Conservation (phyloP, 92 coral and sea anemone genomes). For the Porites divaricata region DNA sequence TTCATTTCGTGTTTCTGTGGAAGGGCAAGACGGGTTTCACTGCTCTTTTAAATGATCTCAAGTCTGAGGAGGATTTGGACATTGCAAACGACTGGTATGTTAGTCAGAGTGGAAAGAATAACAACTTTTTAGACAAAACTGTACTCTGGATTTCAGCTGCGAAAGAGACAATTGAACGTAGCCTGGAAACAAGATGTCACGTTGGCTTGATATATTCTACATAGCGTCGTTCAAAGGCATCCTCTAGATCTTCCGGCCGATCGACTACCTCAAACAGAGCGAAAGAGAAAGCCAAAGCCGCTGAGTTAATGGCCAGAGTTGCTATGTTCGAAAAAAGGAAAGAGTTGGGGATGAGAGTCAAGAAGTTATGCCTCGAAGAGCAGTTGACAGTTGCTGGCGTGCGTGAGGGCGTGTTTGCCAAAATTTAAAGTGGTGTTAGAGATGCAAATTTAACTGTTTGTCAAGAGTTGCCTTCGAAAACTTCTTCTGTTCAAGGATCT, state of each 20-base stretch:
- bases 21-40: no score
- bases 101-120: no score
- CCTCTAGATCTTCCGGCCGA: neutral
- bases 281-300: neutral
- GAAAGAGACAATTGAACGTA: no score
- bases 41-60: no score
- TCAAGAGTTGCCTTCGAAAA: neutral
- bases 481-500: no score
- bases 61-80: no score
- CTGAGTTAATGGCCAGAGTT: neutral
- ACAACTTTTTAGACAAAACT: no score
- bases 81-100: no score
- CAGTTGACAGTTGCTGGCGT: constrained; percentile 1
- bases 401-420: neutral
- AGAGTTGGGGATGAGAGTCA: neutral
- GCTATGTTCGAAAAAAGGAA: constrained; percentile 9
- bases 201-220: no score
- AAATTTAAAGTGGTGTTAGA: neutral
- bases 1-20: no score
- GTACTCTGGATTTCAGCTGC: no score
- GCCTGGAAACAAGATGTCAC: no score
- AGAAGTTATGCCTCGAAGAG: constrained; percentile 8
- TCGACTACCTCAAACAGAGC: neutral
- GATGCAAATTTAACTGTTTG: neutral
- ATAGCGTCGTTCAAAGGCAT: neutral